These are phyloP conservation scores for Lymantria dispar DNA, from an alignment of 2,888 invertebrate genomes.

Conservation along the genomic window DNA sequence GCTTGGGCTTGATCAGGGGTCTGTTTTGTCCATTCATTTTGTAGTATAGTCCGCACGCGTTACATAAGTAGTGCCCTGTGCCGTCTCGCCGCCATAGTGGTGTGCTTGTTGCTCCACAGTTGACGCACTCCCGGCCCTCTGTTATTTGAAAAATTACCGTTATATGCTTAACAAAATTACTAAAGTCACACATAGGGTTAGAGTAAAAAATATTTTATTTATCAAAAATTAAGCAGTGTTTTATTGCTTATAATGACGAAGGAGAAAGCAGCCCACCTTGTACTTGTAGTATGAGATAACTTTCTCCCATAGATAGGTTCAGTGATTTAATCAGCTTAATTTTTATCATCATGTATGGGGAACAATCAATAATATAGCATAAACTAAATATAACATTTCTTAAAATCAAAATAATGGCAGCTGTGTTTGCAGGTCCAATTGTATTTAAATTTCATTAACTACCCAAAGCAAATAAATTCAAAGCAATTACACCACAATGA, in stretches of 20 bases:
- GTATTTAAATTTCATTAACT: background rate
- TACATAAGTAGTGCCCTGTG: slow-evolving; percentile 98
- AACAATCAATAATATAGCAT: background rate
- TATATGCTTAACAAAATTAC: background rate
- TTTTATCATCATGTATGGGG: background rate
- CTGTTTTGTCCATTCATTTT: slow-evolving; percentile 99
- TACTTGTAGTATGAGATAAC: no score
- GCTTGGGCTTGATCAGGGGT: slow-evolving; percentile 99
- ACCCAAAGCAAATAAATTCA: slow-evolving; percentile 6
- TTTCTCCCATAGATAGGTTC: no score
- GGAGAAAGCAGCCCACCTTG: no score
- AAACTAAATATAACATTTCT: background rate
- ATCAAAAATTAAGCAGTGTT: no score
- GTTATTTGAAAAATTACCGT: slow-evolving; percentile 33
- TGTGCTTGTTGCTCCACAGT: slow-evolving; percentile 99
- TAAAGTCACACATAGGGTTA: no score
- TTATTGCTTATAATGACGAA: no score
- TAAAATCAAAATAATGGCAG: slow-evolving; percentile 4
- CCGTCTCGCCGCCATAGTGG: slow-evolving; percentile 99
- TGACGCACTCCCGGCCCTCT: slow-evolving; percentile 99
- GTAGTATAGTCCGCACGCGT: slow-evolving; percentile 99
- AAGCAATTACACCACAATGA: slow-evolving; percentile 28
- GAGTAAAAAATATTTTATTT: no score
- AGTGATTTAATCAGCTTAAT: no score
- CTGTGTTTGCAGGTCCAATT: background rate